These are phyloP conservation scores for Drosophila orosa DNA, from an alignment of 1,140 invertebrate genomes.

Conservation along the genomic window DNA sequence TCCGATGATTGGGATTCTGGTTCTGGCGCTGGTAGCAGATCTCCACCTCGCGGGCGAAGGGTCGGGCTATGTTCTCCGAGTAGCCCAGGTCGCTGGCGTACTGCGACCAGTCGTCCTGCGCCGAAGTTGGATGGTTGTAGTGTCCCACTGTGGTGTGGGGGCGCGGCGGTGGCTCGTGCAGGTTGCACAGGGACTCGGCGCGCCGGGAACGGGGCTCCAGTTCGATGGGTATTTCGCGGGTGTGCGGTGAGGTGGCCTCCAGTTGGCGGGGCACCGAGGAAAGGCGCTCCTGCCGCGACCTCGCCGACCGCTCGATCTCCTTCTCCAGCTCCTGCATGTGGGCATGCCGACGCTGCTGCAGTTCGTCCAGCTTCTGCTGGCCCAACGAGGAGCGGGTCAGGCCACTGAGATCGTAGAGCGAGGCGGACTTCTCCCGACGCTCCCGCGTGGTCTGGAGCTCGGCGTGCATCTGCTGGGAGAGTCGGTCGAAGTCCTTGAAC, in stretches of 20 bases:
- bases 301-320: constrained; percentile 72
- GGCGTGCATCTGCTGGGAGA: constrained; percentile 73
- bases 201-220: constrained; percentile 52
- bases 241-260: constrained; percentile 23
- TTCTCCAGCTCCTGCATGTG: constrained; percentile 76
- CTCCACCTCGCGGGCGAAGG: constrained; percentile 78
- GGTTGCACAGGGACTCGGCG: constrained; percentile 74
- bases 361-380: constrained; percentile 53
- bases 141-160: constrained; percentile 65
- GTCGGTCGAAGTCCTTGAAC: constrained; percentile 81
- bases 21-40: constrained; percentile 78
- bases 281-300: constrained; percentile 60
- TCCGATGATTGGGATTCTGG: constrained; percentile 10
- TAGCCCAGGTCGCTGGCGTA: constrained; percentile 78
- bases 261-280: constrained; percentile 58
- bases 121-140: constrained; percentile 19
- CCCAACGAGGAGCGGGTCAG: constrained; percentile 19
- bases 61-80: constrained; percentile 78
- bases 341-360: constrained; percentile 66
- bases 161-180: constrained; percentile 42
- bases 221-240: constrained; percentile 67
- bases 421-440: constrained; percentile 65
- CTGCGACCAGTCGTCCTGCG: constrained; percentile 73
- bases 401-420: constrained; percentile 75
- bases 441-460: constrained; percentile 70